phyloP scores from a whole-genome alignment of 1,140 invertebrate species.

The Acromyrmex echinatior region DNA sequence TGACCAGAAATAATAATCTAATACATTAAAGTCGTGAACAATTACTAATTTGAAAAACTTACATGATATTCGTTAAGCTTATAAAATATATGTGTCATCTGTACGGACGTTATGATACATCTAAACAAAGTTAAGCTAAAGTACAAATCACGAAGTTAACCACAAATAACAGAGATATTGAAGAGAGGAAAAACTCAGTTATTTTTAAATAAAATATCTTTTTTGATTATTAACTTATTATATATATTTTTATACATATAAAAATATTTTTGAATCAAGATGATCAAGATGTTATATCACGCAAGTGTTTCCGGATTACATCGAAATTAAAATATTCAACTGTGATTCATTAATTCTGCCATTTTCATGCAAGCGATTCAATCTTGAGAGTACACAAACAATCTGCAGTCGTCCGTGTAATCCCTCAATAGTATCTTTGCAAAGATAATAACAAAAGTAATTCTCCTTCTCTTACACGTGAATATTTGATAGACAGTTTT shows the following conservation, averaged over 20 bases:
- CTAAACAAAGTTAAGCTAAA: too few species aligned
- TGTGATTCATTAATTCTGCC: not conserved
- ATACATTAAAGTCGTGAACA: too few species aligned
- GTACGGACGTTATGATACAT: too few species aligned
- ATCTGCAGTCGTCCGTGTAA: not conserved
- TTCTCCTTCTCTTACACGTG: not conserved
- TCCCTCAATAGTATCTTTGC: not conserved
- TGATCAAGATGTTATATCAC: not conserved
- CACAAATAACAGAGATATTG: too few species aligned
- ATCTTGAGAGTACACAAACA: not conserved
- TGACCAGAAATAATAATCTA: too few species aligned
- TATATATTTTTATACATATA: not conserved
- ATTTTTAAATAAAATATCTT: not conserved
- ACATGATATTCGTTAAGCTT: too few species aligned
- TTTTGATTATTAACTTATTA: not conserved
- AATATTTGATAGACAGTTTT: constrained; percentile 21
- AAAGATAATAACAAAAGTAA: not conserved
- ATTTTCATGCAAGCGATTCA: not conserved
- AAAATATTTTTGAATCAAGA: not conserved
- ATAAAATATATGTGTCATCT: too few species aligned
- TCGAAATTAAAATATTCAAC: not conserved
- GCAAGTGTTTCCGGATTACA: not conserved
- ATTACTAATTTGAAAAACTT: too few species aligned
- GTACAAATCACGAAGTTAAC: too few species aligned
- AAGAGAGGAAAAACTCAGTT: too few species aligned